Percentiles rank a stretch among this genome's conserved stretches.
Evolutionary conservation across 1,140 invertebrate genomes (phyloP).

Genomic region (Pogonomyrmex barbatus): DNA sequence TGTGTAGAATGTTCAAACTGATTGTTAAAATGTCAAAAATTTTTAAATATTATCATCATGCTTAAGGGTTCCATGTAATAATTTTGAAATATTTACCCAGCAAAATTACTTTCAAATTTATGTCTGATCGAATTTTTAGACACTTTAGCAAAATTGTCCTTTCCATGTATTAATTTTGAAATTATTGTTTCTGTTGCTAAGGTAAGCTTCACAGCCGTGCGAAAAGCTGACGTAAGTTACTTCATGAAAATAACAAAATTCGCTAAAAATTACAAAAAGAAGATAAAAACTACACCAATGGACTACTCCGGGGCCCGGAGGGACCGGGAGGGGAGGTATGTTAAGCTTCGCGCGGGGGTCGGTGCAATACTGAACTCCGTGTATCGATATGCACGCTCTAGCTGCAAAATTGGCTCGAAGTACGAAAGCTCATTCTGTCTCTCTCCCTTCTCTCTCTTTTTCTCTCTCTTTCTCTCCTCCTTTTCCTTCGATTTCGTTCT

Average conservation of each 20-base stretch:
- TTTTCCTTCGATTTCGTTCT: not conserved
- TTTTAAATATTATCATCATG: no score
- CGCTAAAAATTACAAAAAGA: not conserved
- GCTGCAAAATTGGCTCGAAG: slow-evolving; percentile 63
- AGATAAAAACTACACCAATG: slow-evolving; percentile 26
- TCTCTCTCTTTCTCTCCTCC: no score
- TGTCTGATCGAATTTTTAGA: no score
- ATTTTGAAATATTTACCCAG: no score
- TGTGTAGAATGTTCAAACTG: no score
- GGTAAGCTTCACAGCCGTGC: slow-evolving; percentile 43
- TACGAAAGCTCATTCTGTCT: slow-evolving; percentile 2
- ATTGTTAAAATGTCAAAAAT: no score
- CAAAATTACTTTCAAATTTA: no score
- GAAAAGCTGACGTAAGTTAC: slow-evolving; percentile 15
- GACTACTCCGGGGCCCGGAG: not conserved
- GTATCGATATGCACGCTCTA: slow-evolving; percentile 64
- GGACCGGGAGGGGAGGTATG: slow-evolving; percentile 16
- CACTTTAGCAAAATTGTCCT: no score
- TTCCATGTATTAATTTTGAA: not conserved
- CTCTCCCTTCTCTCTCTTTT: not conserved
- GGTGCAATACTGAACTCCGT: slow-evolving; percentile 64
- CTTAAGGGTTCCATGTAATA: no score
- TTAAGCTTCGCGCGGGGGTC: slow-evolving; percentile 47
- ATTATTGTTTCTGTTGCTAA: slow-evolving; percentile 54
- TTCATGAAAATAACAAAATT: slow-evolving; percentile 11